Conservation (phyloP, 2,113 vertebrate genomes). For the Callaeas wilsoni region DNA sequence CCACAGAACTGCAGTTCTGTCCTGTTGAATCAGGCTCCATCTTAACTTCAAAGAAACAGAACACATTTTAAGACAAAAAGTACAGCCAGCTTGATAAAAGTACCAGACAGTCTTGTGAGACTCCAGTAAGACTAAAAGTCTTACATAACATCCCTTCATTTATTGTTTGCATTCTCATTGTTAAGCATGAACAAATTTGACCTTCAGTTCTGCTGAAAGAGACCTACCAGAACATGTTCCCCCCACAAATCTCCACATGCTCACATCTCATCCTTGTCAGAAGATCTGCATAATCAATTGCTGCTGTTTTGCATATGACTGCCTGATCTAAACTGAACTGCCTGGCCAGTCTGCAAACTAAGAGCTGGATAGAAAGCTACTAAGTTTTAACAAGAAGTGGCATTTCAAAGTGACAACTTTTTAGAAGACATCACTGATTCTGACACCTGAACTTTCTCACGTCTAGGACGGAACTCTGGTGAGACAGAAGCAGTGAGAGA, state of each 20-base stretch:
- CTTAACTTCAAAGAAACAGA: conserved; percentile 84
- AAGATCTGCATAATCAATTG: neutral
- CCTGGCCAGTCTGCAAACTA: neutral
- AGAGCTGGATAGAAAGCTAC: neutral
- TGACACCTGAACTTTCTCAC: neutral
- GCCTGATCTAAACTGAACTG: neutral
- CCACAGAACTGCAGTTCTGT: conserved; percentile 54
- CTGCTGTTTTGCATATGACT: neutral
- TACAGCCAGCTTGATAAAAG: neutral
- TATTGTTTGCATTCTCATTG: neutral
- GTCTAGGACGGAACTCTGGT: neutral
- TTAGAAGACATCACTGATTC: neutral
- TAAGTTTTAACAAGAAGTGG: neutral
- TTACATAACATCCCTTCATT: neutral
- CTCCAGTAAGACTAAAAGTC: neutral
- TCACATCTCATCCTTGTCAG: neutral
- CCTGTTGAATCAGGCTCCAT: conserved; percentile 83
- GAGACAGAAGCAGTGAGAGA: neutral
- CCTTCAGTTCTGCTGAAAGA: neutral
- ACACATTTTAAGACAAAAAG: conserved; percentile 16
- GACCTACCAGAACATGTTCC: neutral
- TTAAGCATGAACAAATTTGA: neutral
- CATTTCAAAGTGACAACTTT: neutral
- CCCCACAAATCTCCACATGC: neutral
- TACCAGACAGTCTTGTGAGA: neutral